Base-by-base conservation (phyloP, 1,140 invertebrate species). In the Trialeurodes vaporariorum region DNA sequence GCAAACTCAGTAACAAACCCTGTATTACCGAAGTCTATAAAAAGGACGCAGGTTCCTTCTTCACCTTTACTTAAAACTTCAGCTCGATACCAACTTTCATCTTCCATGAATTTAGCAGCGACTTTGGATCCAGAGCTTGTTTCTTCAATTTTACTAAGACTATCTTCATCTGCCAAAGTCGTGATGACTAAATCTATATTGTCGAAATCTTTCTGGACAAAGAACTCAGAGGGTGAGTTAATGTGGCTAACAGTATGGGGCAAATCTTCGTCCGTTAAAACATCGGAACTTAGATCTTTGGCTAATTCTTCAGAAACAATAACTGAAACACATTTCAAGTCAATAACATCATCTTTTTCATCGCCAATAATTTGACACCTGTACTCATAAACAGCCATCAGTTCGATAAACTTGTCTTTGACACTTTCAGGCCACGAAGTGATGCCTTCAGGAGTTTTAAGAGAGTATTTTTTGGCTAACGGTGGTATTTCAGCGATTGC, bases 351-450 rank as follows among this genome's bases (percentile, higher is more conserved):
- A 49, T 5, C 5, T 9, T 49, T 49, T 49, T 49, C 34, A 49
- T 49, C 34, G 34, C 34, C 34, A 49, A 49, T 5, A 49, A 49
- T 49, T 49, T 49, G 5, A 49, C 34, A 49, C 34, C 17, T 17
- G 17, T 49, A 49, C 34, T 17, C 34, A 49, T 49, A 72, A 63
- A 76, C 75, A 0, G 73, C 78, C 0, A 80, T 75, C 0, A 85
- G 71, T 23, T 80, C 74, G 9, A 81, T 82, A 71, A 89, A 88
- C 59, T 78, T 78, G 12, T 83, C 78, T 17, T 83, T 83, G 1
- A 83, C 83, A 0, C 82, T 78, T 62, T 85, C 81, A 0, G 78
- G 82, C 88, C 88, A 91, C 64, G 89, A 86, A 0, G 83, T 82
- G 0, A 80, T 82, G 22, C 80, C 80, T 0, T 81, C 77, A 0